Percentiles rank a stretch among this genome's conserved stretches.
Evolutionary conservation across 2,113 vertebrate species (phyloP).

Genomic region (Penelope pileata): DNA sequence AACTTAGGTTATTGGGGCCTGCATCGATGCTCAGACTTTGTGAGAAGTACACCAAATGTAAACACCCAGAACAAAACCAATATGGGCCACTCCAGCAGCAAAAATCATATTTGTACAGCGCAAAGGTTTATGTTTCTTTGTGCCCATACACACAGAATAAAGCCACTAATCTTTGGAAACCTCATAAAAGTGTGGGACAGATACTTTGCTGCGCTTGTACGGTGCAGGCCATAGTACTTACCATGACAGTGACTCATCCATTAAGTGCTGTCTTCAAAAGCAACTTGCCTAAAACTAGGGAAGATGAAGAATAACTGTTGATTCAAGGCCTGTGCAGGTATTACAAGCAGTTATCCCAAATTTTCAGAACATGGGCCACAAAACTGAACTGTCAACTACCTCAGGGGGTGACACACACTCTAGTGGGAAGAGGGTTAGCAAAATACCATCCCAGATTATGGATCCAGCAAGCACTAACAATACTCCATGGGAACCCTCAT

Average conservation of each 20-base stretch:
- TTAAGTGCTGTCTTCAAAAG: not conserved
- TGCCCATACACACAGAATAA: not conserved
- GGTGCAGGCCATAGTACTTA: not conserved
- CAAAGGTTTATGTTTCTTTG: not conserved
- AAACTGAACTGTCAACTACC: not conserved
- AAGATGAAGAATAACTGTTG: not conserved
- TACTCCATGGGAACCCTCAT: not conserved
- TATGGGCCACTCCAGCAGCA: not conserved
- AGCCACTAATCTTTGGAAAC: not conserved
- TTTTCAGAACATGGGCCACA: not conserved
- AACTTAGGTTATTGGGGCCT: not conserved
- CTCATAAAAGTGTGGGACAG: not conserved
- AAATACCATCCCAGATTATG: not conserved
- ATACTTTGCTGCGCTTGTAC: not conserved
- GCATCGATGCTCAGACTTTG: not conserved
- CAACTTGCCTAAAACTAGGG: not conserved
- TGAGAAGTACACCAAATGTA: not conserved
- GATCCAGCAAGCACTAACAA: not conserved
- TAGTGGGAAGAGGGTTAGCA: not conserved
- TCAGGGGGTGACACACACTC: not conserved
- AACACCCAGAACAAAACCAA: not conserved
- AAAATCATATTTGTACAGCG: not conserved
- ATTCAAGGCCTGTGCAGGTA: not conserved
- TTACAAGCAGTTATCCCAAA: not conserved
- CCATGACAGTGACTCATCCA: not conserved